phyloP scores from a whole-genome alignment of 2,113 vertebrate genomes.

The Percina caprodes region DNA sequence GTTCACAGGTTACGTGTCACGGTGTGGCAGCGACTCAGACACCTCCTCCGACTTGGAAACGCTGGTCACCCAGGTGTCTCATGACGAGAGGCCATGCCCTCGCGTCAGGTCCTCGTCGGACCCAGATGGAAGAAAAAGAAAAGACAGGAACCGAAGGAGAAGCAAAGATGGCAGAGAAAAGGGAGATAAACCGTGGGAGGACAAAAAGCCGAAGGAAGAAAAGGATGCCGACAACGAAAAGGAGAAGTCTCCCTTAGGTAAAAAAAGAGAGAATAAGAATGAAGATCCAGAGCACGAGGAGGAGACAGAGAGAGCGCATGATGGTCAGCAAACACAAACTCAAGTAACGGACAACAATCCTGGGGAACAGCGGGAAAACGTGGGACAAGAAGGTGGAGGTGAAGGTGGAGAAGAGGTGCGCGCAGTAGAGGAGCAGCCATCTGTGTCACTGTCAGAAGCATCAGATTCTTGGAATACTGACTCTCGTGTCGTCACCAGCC shows the following conservation, averaged over 20 bases:
- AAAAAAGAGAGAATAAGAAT: constrained; percentile 32
- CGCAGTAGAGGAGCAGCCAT: constrained; percentile 61
- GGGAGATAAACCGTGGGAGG: constrained; percentile 14
- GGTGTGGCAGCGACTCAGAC: constrained; percentile 93
- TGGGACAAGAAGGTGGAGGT: constrained; percentile 1
- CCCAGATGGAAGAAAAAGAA: constrained; percentile 61
- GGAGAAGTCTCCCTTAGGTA: neutral
- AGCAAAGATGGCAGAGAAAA: constrained; percentile 44
- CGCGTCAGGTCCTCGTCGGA: constrained; percentile 70
- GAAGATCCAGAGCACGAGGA: constrained; percentile 11
- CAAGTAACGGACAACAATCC: constrained; percentile 1
- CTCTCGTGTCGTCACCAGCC: constrained; percentile 85
- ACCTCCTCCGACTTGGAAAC: constrained; percentile 89
- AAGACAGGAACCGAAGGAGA: constrained; percentile 50
- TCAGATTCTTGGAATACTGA: constrained; percentile 90
- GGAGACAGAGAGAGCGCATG: neutral
- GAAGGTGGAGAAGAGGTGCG: constrained; percentile 18
- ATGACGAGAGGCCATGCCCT: constrained; percentile 40
- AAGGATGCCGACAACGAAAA: constrained; percentile 56
- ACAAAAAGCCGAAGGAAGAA: constrained; percentile 56
- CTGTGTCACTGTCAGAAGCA: constrained; percentile 87
- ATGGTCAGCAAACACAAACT: constrained; percentile 2
- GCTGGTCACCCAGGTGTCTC: constrained; percentile 53
- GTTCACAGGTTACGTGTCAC: constrained; percentile 91
- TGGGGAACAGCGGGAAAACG: neutral